These are phyloP conservation scores for Bubo bubo DNA, from an alignment of 2,113 vertebrate genomes.

Conservation along the genomic window DNA sequence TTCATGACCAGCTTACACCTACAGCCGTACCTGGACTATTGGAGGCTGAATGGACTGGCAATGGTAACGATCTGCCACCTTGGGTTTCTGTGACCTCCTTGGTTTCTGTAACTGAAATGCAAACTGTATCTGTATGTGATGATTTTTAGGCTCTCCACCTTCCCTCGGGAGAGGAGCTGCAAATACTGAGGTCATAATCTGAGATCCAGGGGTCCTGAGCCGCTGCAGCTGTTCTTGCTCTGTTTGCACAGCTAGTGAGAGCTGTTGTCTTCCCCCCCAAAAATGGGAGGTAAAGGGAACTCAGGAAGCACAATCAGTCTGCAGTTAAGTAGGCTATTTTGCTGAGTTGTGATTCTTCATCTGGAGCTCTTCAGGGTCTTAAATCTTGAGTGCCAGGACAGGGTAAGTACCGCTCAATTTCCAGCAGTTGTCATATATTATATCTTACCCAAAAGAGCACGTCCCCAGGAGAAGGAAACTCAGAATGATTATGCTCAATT, in stretches of 20 bases:
- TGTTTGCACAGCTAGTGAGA: rapidly evolving
- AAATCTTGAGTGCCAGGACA: background rate
- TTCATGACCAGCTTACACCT: no score
- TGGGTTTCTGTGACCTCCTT: no score
- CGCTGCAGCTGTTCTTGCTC: background rate
- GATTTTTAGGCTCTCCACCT: background rate
- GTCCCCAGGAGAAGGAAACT: background rate
- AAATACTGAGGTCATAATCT: no score
- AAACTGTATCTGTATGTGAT: background rate
- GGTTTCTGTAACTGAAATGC: background rate
- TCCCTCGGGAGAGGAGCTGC: background rate
- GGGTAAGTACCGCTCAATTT: background rate
- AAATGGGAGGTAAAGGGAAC: background rate
- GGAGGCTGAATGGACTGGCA: background rate
- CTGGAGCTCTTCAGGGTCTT: background rate
- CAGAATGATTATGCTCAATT: background rate
- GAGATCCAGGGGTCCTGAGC: background rate
- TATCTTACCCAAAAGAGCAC: background rate
- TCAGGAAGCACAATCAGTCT: rapidly evolving
- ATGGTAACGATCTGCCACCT: rapidly evolving
- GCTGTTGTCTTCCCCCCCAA: rapidly evolving
- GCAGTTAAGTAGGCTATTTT: background rate
- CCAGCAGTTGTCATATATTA: background rate
- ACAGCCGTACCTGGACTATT: rapidly evolving
- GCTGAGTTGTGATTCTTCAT: background rate